Base-by-base conservation (phyloP, 2,797 vertebrate genomes). In the Enteromius treurensis region DNA sequence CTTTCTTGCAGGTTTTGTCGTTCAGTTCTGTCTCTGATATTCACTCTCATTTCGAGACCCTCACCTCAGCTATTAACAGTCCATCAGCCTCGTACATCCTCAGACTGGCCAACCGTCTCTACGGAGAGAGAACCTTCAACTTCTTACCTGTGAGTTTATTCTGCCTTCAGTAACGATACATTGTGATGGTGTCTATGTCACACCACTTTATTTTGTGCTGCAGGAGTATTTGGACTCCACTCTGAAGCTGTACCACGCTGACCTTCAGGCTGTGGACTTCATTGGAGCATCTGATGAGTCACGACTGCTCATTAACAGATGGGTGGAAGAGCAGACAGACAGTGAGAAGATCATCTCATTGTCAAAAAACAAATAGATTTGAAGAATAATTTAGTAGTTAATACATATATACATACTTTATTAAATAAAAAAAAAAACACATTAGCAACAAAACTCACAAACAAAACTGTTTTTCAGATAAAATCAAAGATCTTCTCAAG, bases 281-380 rank as follows among this genome's bases (percentile, higher is more conserved):
- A 88, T 94, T 2, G 90, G 90, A 23, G 94, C 95, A 80, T 37
- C 87, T 37, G 94, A 97, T 15, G 83, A 90, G 2, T 93, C 94
- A 81, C 94, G 96, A 87, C 89, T 85, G 7, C 86, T 94, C 88
- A 97, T 99, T 89, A 99, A 98, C 88, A 86, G 90, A 77, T 99
- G 97, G 98, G 96, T 99, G 0, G 93, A 97, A 86, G 83, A 94
- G 62, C 95, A 97, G 88, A 99, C 98, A 0, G 95, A 40, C 6
- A 40, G 40, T 40, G 40, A 40, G 40, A 40, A 55, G 5, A 51
- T 64, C 2, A 64, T 0, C 26, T 32, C 29, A 32, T 3, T 32
- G 1, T 32, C 3, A 32, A 32, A 10, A 37, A 4, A 21, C 1
- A 1, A 34, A 67, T 37, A 19, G 3, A 55, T 55, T 55, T 55